These are phyloP conservation scores for Teleiodes luculella DNA, from an alignment of 2,888 invertebrate species.

Conservation along the genomic window DNA sequence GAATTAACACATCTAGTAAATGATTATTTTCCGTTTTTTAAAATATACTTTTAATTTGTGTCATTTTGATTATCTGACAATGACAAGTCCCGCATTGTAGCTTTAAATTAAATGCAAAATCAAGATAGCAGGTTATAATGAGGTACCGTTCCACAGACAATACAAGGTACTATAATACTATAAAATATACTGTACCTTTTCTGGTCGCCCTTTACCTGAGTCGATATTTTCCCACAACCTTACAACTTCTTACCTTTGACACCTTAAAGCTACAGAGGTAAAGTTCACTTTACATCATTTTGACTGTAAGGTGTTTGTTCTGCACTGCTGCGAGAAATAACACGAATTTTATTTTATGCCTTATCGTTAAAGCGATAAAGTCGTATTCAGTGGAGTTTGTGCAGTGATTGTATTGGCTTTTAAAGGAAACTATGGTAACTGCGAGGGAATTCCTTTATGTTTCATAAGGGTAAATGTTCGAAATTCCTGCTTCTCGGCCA, in stretches of 20 bases:
- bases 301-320: background rate
- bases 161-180: too few species aligned
- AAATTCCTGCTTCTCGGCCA: background rate
- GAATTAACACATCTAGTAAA: too few species aligned
- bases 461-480: background rate
- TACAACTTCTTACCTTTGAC: background rate
- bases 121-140: too few species aligned
- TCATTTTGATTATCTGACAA: too few species aligned
- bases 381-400: background rate
- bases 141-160: too few species aligned
- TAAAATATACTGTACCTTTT: too few species aligned
- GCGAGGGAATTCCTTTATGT: slow-evolving; percentile 2
- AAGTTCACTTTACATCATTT: background rate
- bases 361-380: background rate
- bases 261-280: background rate
- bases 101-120: too few species aligned
- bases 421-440: background rate
- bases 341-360: background rate
- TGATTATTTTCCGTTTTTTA: too few species aligned
- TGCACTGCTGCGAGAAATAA: background rate
- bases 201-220: background rate
- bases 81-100: too few species aligned
- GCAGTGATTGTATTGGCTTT: background rate
- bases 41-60: too few species aligned
- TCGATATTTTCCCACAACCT: background rate